Percentiles rank a stretch among this genome's conserved stretches.
Evolutionary conservation across 2,113 vertebrate species (phyloP).

Genomic region (Cyanoramphus novaezelandiae): DNA sequence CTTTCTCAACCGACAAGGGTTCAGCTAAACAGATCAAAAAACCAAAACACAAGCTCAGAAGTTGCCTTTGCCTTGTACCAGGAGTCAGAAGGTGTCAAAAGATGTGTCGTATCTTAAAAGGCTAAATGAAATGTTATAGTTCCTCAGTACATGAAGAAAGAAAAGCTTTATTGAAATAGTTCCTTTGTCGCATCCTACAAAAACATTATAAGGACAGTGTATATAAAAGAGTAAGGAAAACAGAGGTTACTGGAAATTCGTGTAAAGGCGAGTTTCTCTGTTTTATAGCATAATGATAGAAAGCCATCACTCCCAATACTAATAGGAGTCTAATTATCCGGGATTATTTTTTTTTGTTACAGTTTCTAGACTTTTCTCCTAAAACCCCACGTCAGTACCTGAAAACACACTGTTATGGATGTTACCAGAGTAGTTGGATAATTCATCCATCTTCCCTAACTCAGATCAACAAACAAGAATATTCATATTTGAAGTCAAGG

Average conservation of each 20-base stretch:
- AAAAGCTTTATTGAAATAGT: conserved; percentile 44
- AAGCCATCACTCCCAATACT: neutral
- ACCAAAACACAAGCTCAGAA: conserved; percentile 51
- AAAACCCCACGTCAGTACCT: neutral
- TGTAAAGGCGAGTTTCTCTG: conserved; percentile 16
- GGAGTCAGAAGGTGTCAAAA: conserved; percentile 61
- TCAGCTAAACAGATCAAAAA: conserved; percentile 57
- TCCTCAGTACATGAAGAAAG: conserved; percentile 52
- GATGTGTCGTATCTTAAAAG: conserved; percentile 52
- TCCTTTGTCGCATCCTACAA: conserved; percentile 50
- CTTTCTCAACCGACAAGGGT: conserved; percentile 31
- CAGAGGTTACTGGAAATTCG: conserved; percentile 44
- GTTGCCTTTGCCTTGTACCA: conserved; percentile 27
- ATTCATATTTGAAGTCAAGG: neutral
- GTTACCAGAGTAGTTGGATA: neutral
- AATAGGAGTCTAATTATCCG: neutral
- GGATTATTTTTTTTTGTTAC: neutral
- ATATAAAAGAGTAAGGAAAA: conserved; percentile 37
- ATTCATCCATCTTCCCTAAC: neutral
- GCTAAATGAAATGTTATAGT: conserved; percentile 60
- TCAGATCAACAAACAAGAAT: neutral
- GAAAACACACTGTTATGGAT: neutral
- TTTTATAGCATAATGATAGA: neutral
- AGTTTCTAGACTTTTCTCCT: conserved; percentile 9
- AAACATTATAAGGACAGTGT: conserved; percentile 61